Conservation (phyloP, 2,113 vertebrate genomes). For the Gavialis gangeticus region DNA sequence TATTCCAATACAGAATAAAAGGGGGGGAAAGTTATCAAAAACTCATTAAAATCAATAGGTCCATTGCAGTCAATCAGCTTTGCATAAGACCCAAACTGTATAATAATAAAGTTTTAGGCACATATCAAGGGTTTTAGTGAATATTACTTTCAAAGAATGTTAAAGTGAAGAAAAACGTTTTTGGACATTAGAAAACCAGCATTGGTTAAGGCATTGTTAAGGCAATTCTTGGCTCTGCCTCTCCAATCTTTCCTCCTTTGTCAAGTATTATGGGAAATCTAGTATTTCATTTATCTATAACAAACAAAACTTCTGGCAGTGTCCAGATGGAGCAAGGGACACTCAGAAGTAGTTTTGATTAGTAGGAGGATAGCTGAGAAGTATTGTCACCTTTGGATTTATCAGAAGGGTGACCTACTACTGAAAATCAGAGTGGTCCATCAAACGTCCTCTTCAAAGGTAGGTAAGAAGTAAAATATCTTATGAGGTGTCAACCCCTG, state of each 20-base stretch:
- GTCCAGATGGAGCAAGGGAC: not conserved
- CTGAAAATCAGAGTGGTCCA: not conserved
- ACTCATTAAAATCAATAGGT: not conserved
- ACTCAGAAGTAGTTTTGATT: not conserved
- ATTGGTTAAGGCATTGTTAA: not conserved
- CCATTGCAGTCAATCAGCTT: not conserved
- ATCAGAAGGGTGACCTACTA: not conserved
- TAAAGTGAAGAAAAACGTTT: not conserved
- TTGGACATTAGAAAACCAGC: not conserved
- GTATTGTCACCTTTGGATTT: not conserved
- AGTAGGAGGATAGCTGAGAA: not conserved
- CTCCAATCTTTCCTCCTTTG: not conserved
- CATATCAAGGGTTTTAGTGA: not conserved
- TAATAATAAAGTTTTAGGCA: not conserved
- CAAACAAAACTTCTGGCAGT: not conserved
- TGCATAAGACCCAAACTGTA: not conserved
- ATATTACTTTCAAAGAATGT: not conserved
- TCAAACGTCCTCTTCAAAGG: not conserved
- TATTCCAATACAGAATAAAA: not conserved
- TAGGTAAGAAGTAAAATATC: not conserved
- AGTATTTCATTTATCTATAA: not conserved
- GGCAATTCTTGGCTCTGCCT: not conserved
- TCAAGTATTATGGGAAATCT: not conserved
- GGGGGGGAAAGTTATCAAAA: not conserved
- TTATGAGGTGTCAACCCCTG: not conserved